A percentile compares a stretch with the other conserved stretches of the same genome.
These are phyloP conservation scores for Laticauda laticaudata DNA, from an alignment of 2,113 vertebrate genomes.

Conservation along the genomic window DNA sequence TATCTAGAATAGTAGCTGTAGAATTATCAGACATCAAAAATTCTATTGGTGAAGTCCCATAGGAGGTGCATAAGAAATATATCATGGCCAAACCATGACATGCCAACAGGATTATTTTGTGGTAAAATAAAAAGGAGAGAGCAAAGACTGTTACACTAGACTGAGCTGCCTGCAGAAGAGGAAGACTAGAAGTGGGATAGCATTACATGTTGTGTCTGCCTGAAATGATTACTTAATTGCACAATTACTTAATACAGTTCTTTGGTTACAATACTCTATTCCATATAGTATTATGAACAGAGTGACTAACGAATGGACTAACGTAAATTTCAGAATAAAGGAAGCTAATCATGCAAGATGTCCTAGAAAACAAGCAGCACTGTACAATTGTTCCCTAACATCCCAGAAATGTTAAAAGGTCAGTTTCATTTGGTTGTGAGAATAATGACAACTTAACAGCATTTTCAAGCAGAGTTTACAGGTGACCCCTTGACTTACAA, in stretches of 20 bases:
- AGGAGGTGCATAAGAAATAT: background rate
- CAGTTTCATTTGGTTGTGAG: background rate
- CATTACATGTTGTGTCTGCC: background rate
- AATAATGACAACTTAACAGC: background rate
- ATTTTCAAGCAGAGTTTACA: background rate
- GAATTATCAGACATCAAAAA: background rate
- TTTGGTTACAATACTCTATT: background rate
- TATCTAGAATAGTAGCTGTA: background rate
- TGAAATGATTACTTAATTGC: background rate
- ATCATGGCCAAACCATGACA: background rate
- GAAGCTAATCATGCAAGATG: background rate
- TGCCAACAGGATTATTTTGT: background rate
- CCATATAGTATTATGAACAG: background rate
- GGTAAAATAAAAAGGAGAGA: background rate
- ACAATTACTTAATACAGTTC: background rate
- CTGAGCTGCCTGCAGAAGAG: background rate
- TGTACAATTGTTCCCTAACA: background rate
- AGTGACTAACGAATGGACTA: background rate
- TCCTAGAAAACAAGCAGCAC: background rate
- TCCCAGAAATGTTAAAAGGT: background rate
- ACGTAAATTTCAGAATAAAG: background rate
- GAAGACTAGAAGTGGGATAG: background rate
- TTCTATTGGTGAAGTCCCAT: background rate
- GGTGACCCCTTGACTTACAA: background rate
- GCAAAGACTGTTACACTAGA: background rate